A percentile compares a stretch with the other conserved stretches of the same genome.
These are phyloP conservation scores for Pardalotus punctatus DNA, from an alignment of 2,113 vertebrate species.

Conservation along the genomic window DNA sequence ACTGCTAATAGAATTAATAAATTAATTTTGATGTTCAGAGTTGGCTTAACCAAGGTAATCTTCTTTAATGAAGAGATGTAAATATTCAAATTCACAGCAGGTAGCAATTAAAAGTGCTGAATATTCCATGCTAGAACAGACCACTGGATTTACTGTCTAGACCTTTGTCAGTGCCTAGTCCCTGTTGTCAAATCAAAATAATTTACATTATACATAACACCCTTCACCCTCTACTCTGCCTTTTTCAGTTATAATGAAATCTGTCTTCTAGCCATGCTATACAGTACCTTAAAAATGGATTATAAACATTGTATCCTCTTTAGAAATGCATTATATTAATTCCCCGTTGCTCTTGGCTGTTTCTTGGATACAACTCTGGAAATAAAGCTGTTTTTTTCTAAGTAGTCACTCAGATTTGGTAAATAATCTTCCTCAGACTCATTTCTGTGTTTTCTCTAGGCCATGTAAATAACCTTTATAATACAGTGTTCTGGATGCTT, in stretches of 20 bases:
- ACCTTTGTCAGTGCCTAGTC: background rate
- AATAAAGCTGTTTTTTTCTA: background rate
- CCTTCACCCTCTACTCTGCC: background rate
- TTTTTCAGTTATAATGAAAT: background rate
- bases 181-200: background rate
- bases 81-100: background rate
- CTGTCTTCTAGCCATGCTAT: background rate
- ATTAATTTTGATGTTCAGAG: rapidly evolving
- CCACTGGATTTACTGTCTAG: background rate
- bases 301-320: background rate
- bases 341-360: background rate
- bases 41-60: background rate
- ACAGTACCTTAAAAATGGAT: background rate
- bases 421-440: background rate
- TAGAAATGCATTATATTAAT: background rate
- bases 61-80: background rate
- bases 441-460: slow-evolving; percentile 68
- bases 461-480: slow-evolving; percentile 96
- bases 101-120: background rate
- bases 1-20: background rate
- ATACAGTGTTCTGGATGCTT: slow-evolving; percentile 94
- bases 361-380: background rate
- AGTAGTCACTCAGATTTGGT: background rate
- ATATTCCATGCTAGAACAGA: background rate
- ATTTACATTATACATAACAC: background rate